Evolutionary conservation across 2,888 invertebrate genomes (phyloP), one percentile per base, ranked within the genome.

Genomic region (Peribatodes rhomboidaria): DNA sequence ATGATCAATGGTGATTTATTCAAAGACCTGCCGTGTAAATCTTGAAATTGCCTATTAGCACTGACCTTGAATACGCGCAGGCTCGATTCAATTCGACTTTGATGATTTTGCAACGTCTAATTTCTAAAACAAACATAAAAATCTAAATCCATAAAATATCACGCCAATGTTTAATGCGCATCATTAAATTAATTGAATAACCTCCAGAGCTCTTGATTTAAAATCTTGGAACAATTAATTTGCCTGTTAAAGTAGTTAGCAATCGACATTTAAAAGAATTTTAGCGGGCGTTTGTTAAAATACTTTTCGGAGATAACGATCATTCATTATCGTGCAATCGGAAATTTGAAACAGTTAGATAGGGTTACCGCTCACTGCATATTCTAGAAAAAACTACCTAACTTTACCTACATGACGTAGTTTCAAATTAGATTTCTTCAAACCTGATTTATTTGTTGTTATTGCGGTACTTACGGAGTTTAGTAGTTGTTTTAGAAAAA

Each of bases 221-320:
- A 39, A 47, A 22, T 52, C 50, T 55, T 18, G 14, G 13, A 61
- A 55, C 50, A 52, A 57, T 62, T 41, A 58, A 53, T 53, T 27
- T 31, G 14, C 10, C 2, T 44, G 22, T 44, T 41, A 31, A 27
- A 47, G 14, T 11, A 10, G 33, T 59, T 46, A 31, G 37, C 39
- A 61, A 60, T 47, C 27, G 50, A 13, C 10, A 39, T 18, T 37
- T 47, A 20, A 9, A 47, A 54, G 18, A 49, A 42, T 37, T 50
- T 35, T 7, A 50, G 61, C 56, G 41, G 42, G n/a, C 16, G 55
- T 41, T 61, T 50, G 37, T 52, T 58, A 47, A 47, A 50, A 61
- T 64, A 56, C 54, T 31, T 58, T 20, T 47, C 42, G 35, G 49
- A 61, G 61, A 58, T 63, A n/a, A 58, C 55, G 13, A 61, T 59